Percentiles rank a stretch among this genome's conserved stretches.
These are phyloP conservation scores for Podotricha telesiphe DNA, from an alignment of 2,888 invertebrate genomes.

Conservation along the genomic window DNA sequence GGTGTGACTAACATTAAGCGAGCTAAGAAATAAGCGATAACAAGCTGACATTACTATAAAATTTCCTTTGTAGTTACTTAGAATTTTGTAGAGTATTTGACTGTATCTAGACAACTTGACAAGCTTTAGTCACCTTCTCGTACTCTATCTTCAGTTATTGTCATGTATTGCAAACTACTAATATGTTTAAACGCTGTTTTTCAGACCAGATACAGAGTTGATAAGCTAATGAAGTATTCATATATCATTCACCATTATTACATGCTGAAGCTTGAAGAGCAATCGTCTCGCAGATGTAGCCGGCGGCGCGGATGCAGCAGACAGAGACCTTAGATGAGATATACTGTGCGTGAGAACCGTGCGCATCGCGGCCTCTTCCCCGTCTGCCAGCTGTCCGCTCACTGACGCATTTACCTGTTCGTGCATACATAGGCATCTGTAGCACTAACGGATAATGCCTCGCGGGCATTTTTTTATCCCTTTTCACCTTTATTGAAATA, in stretches of 20 bases:
- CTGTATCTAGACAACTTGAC: background rate
- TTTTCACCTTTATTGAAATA: slow-evolving; percentile 21
- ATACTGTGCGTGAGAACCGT: slow-evolving; percentile 34
- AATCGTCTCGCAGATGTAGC: slow-evolving; percentile 20
- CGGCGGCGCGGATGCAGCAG: slow-evolving; percentile 25
- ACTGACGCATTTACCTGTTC: slow-evolving; percentile 23
- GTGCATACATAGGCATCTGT: background rate
- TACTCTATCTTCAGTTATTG: too few relatives aligned
- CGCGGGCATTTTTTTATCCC: slow-evolving; percentile 9
- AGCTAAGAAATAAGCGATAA: slow-evolving; percentile 1
- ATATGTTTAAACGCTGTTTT: too few relatives aligned
- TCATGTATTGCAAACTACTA: too few relatives aligned
- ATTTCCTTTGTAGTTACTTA: slow-evolving; percentile 1
- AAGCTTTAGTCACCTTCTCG: too few relatives aligned
- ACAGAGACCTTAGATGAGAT: slow-evolving; percentile 16
- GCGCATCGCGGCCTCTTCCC: background rate
- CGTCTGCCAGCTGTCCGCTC: slow-evolving; percentile 33
- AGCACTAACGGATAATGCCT: slow-evolving; percentile 20
- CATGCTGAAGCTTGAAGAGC: background rate
- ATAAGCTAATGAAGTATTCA: background rate
- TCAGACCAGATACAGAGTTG: too few relatives aligned
- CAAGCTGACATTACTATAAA: background rate
- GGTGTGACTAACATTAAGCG: background rate
- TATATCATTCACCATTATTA: background rate
- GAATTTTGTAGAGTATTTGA: background rate